Evolutionary conservation across 2,797 vertebrate species (phyloP).

Genomic region (Myotis findleyi): DNA sequence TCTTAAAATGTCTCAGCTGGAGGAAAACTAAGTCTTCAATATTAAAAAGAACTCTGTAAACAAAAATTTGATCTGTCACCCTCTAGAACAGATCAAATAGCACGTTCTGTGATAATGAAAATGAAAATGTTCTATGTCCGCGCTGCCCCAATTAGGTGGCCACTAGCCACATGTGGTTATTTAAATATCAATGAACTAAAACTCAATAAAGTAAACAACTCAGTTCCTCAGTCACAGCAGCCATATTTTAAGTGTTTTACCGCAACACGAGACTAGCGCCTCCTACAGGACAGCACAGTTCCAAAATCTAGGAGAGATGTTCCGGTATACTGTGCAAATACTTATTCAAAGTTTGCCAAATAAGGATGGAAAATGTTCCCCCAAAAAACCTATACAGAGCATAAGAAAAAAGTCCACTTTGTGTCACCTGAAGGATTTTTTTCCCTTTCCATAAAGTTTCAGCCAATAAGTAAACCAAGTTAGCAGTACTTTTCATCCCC

Average conservation of each 20-base stretch:
- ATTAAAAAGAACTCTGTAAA: background rate
- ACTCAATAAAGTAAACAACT: background rate
- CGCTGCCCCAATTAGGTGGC: background rate
- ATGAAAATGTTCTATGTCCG: background rate
- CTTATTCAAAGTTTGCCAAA: conserved; percentile 4
- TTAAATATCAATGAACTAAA: conserved; percentile 36
- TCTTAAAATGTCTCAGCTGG: background rate
- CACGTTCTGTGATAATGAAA: background rate
- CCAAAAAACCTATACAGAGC: background rate
- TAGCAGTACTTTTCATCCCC: background rate
- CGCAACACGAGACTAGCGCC: background rate
- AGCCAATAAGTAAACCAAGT: conserved; percentile 49
- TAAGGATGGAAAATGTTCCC: background rate
- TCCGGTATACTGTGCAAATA: background rate
- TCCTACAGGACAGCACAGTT: background rate
- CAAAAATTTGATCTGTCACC: background rate
- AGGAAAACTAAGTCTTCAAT: background rate
- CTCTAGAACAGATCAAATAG: background rate
- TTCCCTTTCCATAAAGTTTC: conserved; percentile 40
- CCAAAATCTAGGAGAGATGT: background rate
- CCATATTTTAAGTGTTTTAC: background rate
- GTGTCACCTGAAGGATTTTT: background rate
- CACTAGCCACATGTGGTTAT: background rate
- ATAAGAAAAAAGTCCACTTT: conserved; percentile 48
- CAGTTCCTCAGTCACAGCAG: background rate